Conservation (phyloP, 1,140 invertebrate species). For the Trinorchestia longiramus region DNA sequence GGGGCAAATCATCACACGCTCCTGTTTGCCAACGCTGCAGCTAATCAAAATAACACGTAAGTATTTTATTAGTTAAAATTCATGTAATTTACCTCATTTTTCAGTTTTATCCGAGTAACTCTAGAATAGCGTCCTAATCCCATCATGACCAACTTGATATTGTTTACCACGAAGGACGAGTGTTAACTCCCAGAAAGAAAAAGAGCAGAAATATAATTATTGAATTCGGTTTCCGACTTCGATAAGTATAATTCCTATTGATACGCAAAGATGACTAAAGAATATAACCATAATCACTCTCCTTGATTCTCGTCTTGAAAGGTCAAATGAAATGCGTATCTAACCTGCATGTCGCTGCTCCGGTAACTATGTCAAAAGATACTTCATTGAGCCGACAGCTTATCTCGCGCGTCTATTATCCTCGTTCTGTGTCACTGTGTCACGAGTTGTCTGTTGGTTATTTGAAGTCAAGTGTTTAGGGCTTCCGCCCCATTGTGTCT, state of each 20-base stretch:
- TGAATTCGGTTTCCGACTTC: background rate
- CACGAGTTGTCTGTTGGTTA: background rate
- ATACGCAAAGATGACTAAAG: background rate
- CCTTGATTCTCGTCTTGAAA: background rate
- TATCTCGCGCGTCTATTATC: slow-evolving; percentile 11
- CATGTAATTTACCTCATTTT: background rate
- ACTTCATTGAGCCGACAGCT: background rate
- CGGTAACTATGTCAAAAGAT: background rate
- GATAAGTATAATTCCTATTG: background rate
- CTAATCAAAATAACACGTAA: background rate
- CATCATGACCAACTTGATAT: background rate
- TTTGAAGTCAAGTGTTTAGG: background rate
- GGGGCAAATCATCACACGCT: slow-evolving; percentile 60
- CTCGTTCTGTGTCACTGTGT: slow-evolving; percentile 32
- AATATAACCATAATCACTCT: background rate
- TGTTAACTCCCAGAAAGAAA: background rate
- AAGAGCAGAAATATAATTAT: background rate
- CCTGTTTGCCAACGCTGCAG: slow-evolving; percentile 56
- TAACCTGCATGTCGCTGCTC: background rate
- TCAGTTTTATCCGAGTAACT: background rate
- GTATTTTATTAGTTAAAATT: background rate
- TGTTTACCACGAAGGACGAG: background rate
- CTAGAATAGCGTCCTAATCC: background rate
- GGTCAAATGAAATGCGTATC: background rate
- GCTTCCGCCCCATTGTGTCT: background rate